phyloP scores from a whole-genome alignment of 2,113 vertebrate species.

The Jaculus jaculus region DNA sequence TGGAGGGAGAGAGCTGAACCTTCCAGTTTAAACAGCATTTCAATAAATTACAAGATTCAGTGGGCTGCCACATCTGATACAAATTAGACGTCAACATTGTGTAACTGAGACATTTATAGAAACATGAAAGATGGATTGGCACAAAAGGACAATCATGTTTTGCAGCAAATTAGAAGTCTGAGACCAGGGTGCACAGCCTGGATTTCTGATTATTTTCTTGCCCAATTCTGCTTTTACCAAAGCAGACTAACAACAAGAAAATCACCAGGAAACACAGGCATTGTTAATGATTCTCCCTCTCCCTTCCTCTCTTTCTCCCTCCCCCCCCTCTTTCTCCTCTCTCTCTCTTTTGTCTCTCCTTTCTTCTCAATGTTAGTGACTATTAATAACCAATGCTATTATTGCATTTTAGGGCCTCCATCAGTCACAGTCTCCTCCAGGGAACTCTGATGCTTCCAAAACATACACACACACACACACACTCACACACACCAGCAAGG shows the following conservation, averaged over 20 bases:
- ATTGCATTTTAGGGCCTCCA: neutral
- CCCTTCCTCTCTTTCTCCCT: neutral
- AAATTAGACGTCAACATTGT: neutral
- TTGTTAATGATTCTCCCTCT: neutral
- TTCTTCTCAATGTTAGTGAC: neutral
- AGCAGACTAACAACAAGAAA: neutral
- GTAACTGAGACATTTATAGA: neutral
- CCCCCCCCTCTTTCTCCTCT: neutral
- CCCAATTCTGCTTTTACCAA: neutral
- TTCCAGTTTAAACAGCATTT: conserved; percentile 2
- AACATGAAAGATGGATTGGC: accelerated
- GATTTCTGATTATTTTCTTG: neutral
- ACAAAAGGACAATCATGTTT: neutral
- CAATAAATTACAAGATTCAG: neutral
- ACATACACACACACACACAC: too few relatives aligned
- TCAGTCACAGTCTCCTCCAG: neutral
- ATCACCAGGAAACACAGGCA: neutral
- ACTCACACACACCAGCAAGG: too few relatives aligned
- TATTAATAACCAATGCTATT: neutral
- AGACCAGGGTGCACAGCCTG: neutral
- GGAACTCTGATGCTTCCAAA: neutral
- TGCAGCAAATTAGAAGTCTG: too few relatives aligned
- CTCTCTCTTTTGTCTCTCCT: neutral
- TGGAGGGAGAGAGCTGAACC: neutral
- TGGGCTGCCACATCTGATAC: neutral